phyloP scores from a whole-genome alignment of 1,140 invertebrate genomes.

The Thrips palmi region DNA sequence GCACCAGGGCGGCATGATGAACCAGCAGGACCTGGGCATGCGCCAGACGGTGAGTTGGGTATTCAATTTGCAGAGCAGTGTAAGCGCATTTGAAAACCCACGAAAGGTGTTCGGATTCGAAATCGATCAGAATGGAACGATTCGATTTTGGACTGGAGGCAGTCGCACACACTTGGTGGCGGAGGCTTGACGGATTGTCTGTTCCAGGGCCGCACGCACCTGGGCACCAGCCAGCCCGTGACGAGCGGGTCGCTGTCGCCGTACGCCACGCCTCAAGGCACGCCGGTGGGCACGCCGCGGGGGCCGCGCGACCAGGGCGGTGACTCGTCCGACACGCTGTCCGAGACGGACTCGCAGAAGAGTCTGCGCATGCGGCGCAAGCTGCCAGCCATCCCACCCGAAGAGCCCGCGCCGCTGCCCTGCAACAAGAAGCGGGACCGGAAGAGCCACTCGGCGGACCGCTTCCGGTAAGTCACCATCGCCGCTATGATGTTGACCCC shows the following conservation, averaged over 20 bases:
- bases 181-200: too few species aligned
- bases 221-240: conserved; percentile 5
- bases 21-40: background rate
- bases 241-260: conserved; percentile 17
- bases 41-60: conserved; percentile 4
- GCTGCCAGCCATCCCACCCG: conserved; percentile 33
- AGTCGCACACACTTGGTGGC: too few species aligned
- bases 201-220: background rate
- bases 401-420: conserved; percentile 30
- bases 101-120: too few species aligned
- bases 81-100: conserved; percentile 1
- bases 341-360: conserved; percentile 31
- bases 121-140: too few species aligned
- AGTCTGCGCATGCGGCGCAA: conserved; percentile 32
- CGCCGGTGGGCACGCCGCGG: conserved; percentile 24
- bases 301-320: conserved; percentile 22
- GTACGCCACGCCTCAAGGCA: conserved; percentile 22
- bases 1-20: too few species aligned
- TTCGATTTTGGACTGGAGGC: too few species aligned
- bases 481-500: background rate
- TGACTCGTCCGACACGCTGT: conserved; percentile 31
- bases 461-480: conserved; percentile 15
- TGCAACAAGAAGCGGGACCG: conserved; percentile 22
- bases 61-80: too few species aligned
- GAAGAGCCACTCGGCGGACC: conserved; percentile 15